Percentiles rank a stretch among this genome's conserved stretches.
Evolutionary conservation across 2,113 vertebrate genomes (phyloP).

Genomic region (Leucoraja erinaceus): DNA sequence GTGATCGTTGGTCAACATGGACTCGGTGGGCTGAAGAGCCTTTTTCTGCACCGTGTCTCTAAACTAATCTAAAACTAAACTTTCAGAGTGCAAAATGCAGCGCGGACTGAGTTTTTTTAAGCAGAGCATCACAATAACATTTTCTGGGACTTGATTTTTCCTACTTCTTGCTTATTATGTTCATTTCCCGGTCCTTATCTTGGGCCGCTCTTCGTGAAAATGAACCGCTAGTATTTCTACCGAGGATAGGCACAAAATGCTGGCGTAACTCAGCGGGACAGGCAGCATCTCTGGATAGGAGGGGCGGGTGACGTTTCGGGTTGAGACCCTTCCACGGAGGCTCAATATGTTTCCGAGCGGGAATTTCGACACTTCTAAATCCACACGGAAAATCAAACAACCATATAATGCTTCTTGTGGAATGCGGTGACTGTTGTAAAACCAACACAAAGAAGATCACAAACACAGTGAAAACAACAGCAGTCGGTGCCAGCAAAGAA

Average conservation of each 20-base stretch:
- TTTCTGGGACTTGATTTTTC: background rate
- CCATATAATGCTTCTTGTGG: background rate
- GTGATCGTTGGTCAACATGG: no score
- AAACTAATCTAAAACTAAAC: no score
- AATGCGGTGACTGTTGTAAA: background rate
- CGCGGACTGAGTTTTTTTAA: background rate
- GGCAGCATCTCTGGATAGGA: no score
- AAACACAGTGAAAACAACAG: background rate
- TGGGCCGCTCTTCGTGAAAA: background rate
- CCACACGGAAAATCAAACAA: background rate
- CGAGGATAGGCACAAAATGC: no score
- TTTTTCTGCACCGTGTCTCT: no score
- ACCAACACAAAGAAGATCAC: background rate
- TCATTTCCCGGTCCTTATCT: background rate
- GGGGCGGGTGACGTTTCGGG: no score
- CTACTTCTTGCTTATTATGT: background rate
- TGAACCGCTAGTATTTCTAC: background rate
- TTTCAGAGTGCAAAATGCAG: background rate
- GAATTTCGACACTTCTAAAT: background rate
- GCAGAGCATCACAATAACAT: background rate
- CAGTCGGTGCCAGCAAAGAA: background rate
- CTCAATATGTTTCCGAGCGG: background rate
- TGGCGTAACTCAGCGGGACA: no score
- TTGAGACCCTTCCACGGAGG: background rate
- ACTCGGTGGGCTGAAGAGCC: no score